Evolutionary conservation across 2,888 invertebrate species (phyloP), one percentile per base, ranked within the genome.

Genomic region (Entomobrya multifasciata): DNA sequence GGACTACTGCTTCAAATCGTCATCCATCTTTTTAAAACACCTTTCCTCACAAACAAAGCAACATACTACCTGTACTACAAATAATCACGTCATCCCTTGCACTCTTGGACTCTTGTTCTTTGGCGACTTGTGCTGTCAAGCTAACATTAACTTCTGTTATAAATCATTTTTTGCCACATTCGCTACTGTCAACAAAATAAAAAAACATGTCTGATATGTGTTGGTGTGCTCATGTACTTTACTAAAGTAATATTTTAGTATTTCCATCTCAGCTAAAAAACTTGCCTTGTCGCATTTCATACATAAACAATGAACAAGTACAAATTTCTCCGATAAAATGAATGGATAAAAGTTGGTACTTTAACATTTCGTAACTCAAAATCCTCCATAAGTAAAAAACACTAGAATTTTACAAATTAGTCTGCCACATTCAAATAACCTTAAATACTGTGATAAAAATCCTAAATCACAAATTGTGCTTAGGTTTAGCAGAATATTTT

Each of bases 311-410:
- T 55, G 55, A 49, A 74, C 49, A 74, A 30, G 52, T 30, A 74
- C 74, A 74, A 74, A 74, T 49, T 74, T 55, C 30, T 74, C 15
- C 25, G 70, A 70, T 70, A 70, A 70, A 70, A n/a, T 47, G 70
- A 17, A 55, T 3, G n/a, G 74, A 27, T 44, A 47, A 65, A 60
- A 79, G 79, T 60, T n/a, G 65, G 60, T 55, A 81, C n/a, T n/a
- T n/a, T n/a, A n/a, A n/a, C n/a, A 72, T 67, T 52, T 57, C 70
- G 72, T 81, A 81, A 72, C 72, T 81, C 81, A 81, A 55, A 81
- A 49, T 65, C 49, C 36, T 72, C 52, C 81, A 72, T 72, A 70
- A 60, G 55, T 55, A 55, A 67, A 67, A 47, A 44, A 70, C 65
- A 25, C 44, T 27, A 81, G 74, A 22, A 70, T 60, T 62, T 60